Conservation (phyloP, 2,888 invertebrate species). For the Platycnemis pennipes region DNA sequence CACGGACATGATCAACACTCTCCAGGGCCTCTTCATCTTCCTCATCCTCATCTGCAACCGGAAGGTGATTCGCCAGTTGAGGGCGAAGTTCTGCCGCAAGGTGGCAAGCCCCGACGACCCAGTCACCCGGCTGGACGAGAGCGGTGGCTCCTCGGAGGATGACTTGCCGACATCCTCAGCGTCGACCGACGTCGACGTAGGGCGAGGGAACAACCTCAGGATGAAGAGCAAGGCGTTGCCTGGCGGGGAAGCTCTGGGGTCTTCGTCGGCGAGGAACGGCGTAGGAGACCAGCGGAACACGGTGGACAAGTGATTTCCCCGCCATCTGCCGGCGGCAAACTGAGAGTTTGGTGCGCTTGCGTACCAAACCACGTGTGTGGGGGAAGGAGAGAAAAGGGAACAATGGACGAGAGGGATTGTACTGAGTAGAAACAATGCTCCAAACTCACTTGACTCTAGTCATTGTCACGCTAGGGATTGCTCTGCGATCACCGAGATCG, state of each 20-base stretch:
- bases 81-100: not conserved
- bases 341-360: too few species aligned
- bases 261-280: not conserved
- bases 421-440: not conserved
- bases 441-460: not conserved
- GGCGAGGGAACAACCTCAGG: not conserved
- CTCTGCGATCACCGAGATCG: not conserved
- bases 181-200: not conserved
- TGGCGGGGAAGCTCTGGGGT: not conserved
- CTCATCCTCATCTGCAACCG: constrained; percentile 84
- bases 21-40: constrained; percentile 83
- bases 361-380: too few species aligned
- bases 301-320: not conserved
- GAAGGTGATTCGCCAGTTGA: constrained; percentile 80
- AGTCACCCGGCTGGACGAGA: not conserved
- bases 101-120: not conserved
- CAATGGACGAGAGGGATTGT: not conserved
- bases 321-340: not conserved
- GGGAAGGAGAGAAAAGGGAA: too few species aligned
- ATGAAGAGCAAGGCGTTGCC: not conserved
- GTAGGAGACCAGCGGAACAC: not conserved
- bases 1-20: constrained; percentile 80
- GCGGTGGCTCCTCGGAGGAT: not conserved
- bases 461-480: not conserved
- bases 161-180: not conserved